Base-by-base conservation (phyloP, 2,888 invertebrate species). In the Nematopogon swammerdamellus region DNA sequence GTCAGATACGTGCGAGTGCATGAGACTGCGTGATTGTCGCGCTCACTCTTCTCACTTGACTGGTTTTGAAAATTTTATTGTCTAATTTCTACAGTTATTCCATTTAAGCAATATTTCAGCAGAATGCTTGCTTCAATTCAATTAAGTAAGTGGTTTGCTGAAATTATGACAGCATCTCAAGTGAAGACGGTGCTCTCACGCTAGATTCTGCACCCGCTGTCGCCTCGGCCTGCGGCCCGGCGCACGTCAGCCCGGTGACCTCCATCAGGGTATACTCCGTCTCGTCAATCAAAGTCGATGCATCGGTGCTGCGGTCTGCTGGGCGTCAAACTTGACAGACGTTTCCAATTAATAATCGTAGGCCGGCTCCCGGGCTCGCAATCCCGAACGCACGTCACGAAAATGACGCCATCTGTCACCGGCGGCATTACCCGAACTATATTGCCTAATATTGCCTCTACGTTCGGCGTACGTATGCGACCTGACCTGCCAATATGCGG, bases 201-300 rank as follows among this genome's bases (percentile, higher is more conserved):
- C n/a, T n/a, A n/a, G n/a, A n/a, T n/a, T n/a, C n/a, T n/a, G n/a
- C n/a, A n/a, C n/a, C n/a, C n/a, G n/a, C n/a, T n/a, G n/a, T n/a
- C n/a, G n/a, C n/a, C n/a, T n/a, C n/a, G 25, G 25, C 45, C 45
- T 45, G 45, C 46, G 10, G 29, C 46, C 14, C 29, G 46, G 29
- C 25, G 25, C 8, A 6, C 4, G 25, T 25, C 25, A 25, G 25
- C 11, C 36, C 36, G 8, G 14, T 14, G 36, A 36, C 36, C 36
- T 25, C 25, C 25, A 25, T 10, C 10, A n/a, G n/a, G 25, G 25
- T 10, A 4, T 10, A 25, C 25, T 36, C 8, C 36, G 8, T 36
- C 36, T 36, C 36, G 36, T 36, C 36, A 36, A 36, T 36, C 36
- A 36, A 14, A 36, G 36, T 36, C 36, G 5, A 25, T 36, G 36